Percentiles rank a stretch among this genome's conserved stretches.
Conservation (phyloP, 2,888 invertebrate species). For the Chelonus formosanus region DNA sequence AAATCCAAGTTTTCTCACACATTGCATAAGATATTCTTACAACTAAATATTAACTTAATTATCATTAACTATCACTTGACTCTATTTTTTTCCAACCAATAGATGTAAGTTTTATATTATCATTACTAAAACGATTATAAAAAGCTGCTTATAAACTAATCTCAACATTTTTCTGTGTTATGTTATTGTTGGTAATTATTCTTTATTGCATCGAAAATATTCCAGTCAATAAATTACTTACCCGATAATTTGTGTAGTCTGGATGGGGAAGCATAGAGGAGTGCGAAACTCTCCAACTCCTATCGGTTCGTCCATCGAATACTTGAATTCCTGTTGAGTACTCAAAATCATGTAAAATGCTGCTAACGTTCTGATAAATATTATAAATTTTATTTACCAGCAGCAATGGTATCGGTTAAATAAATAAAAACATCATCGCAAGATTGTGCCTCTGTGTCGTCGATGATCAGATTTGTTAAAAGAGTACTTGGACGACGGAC, state of each 20-base stretch:
- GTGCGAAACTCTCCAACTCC: constrained; percentile 83
- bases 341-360: not conserved
- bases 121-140: no score
- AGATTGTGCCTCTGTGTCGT: constrained; percentile 74
- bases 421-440: constrained; percentile 84
- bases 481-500: constrained; percentile 79
- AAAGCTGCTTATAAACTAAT: no score
- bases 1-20: no score
- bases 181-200: no score
- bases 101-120: no score
- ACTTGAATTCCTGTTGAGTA: constrained; percentile 66
- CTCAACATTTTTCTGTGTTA: no score
- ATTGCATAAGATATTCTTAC: no score
- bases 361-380: not conserved
- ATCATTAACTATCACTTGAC: no score
- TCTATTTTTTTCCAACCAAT: no score
- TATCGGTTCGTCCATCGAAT: constrained; percentile 77
- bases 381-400: constrained; percentile 68
- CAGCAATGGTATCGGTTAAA: constrained; percentile 83
- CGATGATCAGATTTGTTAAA: constrained; percentile 81
- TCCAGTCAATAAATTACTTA: constrained; percentile 28
- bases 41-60: no score
- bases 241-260: constrained; percentile 76
- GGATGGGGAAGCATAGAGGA: constrained; percentile 89
- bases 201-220: no score